A percentile compares a stretch with the other conserved stretches of the same genome.
phyloP scores from a whole-genome alignment of 2,113 vertebrate genomes.

The Hypocryptadius cinnamomeus region DNA sequence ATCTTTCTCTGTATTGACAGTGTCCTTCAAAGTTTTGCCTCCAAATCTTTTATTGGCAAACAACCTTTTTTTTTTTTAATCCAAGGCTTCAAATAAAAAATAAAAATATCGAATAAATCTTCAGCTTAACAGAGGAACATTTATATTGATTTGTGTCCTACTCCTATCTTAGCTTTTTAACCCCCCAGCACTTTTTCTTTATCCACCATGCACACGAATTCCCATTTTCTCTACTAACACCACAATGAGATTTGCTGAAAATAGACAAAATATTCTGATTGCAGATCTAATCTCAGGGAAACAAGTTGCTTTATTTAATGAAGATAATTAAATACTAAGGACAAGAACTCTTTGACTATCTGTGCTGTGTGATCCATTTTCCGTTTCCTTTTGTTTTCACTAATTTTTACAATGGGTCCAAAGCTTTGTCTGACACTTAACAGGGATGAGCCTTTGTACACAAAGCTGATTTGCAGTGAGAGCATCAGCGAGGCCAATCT shows the following conservation, averaged over 20 bases:
- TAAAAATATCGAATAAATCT: not conserved
- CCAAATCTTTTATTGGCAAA: not conserved
- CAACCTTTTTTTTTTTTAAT: not conserved
- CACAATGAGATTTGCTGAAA: not conserved
- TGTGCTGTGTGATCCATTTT: not conserved
- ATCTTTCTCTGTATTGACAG: not conserved
- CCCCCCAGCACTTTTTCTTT: not conserved
- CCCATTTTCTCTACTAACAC: not conserved
- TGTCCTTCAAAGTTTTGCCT: not conserved
- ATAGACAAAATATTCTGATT: not conserved
- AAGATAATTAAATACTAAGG: not conserved
- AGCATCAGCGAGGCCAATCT: fast-evolving
- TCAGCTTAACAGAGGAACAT: not conserved
- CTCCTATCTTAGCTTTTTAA: not conserved
- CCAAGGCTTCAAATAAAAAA: not conserved
- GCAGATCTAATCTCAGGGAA: not conserved
- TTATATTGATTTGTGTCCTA: not conserved
- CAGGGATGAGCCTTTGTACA: not conserved
- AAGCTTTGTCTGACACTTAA: not conserved
- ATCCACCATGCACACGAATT: not conserved
- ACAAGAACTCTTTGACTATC: not conserved
- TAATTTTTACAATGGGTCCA: not conserved
- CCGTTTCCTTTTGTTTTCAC: not conserved
- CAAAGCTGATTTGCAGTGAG: not conserved
- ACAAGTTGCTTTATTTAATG: not conserved